A percentile compares a stretch with the other conserved stretches of the same genome.
These are phyloP conservation scores for Microtus oregoni DNA, from an alignment of 2,113 vertebrate species.

Conservation along the genomic window DNA sequence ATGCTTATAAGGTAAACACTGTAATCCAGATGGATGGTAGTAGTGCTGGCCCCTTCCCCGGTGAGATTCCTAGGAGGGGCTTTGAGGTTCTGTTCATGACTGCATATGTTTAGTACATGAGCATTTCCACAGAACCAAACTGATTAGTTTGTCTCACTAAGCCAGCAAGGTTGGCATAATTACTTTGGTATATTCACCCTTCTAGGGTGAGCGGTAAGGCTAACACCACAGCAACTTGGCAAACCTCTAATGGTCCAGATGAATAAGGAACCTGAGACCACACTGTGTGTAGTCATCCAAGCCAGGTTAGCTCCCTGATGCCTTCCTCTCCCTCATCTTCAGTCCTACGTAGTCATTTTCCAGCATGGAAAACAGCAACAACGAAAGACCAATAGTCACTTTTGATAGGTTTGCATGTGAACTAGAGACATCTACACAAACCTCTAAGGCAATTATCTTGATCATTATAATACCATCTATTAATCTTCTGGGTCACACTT, in stretches of 20 bases:
- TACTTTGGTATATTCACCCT: not conserved
- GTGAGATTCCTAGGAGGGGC: not conserved
- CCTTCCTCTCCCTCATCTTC: not conserved
- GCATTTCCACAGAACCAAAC: not conserved
- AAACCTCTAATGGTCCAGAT: slow-evolving; percentile 62
- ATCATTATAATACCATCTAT: slow-evolving; percentile 49
- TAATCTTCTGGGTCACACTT: not conserved
- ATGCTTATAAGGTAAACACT: not conserved
- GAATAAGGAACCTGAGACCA: slow-evolving; percentile 42
- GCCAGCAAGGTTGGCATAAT: too few relatives aligned
- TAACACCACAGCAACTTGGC: slow-evolving; percentile 28
- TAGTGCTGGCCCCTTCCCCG: not conserved
- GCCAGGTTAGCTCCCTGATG: not conserved
- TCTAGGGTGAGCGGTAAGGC: not conserved
- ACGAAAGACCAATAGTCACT: slow-evolving; percentile 1
- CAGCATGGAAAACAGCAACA: slow-evolving; percentile 51
- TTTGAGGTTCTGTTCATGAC: not conserved
- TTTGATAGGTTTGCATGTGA: slow-evolving; percentile 28
- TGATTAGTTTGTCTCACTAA: not conserved
- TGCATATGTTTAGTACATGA: not conserved
- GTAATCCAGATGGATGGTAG: not conserved
- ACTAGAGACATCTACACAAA: slow-evolving; percentile 2
- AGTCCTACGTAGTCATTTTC: slow-evolving; percentile 2
- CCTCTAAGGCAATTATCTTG: slow-evolving; percentile 55
- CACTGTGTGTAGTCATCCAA: not conserved